Conservation (phyloP, 2,113 vertebrate species). For the Chrysemys picta region DNA sequence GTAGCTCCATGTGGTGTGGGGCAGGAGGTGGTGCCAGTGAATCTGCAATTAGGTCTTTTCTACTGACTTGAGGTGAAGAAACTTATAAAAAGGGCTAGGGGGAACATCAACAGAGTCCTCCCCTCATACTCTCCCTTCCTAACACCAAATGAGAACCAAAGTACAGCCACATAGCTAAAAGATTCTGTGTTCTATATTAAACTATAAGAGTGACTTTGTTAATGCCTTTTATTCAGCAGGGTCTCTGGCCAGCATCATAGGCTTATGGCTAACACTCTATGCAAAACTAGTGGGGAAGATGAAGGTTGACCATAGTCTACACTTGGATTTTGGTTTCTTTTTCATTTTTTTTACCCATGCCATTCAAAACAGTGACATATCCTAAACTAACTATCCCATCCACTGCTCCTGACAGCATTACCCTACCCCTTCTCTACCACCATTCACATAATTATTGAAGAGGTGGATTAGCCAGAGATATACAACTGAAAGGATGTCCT, state of each 20-base stretch:
- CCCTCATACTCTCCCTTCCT: background rate
- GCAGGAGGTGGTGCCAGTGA: background rate
- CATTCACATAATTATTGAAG: accelerated
- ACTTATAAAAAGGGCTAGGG: background rate
- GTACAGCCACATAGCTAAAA: background rate
- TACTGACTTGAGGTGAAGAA: background rate
- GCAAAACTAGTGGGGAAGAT: background rate
- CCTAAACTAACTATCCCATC: background rate
- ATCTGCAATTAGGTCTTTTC: background rate
- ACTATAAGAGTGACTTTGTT: background rate
- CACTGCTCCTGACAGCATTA: background rate
- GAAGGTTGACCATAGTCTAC: background rate
- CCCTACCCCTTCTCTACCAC: background rate
- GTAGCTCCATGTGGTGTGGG: background rate
- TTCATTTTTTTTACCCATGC: background rate
- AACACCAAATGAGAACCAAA: background rate
- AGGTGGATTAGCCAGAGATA: background rate
- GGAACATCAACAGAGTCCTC: background rate
- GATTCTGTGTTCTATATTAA: background rate
- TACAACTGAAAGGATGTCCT: background rate
- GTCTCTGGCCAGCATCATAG: background rate
- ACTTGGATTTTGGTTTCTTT: background rate
- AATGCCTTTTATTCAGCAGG: background rate
- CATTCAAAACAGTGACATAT: background rate
- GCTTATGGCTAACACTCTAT: background rate